Evolutionary conservation across 2,888 invertebrate species (phyloP).

Genomic region (Synanthedon formicaeformis): DNA sequence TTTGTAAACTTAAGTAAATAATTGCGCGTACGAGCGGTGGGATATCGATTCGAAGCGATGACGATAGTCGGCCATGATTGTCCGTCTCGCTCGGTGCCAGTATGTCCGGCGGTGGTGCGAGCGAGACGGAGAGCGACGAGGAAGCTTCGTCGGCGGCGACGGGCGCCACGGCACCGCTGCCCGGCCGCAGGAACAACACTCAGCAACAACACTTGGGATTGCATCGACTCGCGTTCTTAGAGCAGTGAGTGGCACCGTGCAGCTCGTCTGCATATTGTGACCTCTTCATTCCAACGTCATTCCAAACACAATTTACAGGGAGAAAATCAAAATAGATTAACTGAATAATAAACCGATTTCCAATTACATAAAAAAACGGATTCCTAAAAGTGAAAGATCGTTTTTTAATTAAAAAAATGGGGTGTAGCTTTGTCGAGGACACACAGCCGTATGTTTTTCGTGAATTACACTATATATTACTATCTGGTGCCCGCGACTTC

Average conservation of each 20-base stretch:
- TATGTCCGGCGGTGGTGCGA: slow-evolving; percentile 68
- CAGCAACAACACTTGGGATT: slow-evolving; percentile 67
- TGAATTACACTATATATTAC: too few species aligned
- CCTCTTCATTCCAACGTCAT: too few species aligned
- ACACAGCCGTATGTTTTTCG: too few species aligned
- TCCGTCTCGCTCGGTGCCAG: slow-evolving; percentile 50
- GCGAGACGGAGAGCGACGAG: slow-evolving; percentile 82
- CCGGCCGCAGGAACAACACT: slow-evolving; percentile 43
- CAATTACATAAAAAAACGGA: too few species aligned
- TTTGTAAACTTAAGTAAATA: not conserved
- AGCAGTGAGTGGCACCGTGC: slow-evolving; percentile 15
- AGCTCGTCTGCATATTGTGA: too few species aligned
- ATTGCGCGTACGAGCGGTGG: not conserved
- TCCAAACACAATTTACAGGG: too few species aligned
- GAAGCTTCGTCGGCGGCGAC: slow-evolving; percentile 62
- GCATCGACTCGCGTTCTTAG: slow-evolving; percentile 30
- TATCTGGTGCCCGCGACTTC: too few species aligned
- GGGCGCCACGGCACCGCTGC: slow-evolving; percentile 37
- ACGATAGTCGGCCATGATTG: slow-evolving; percentile 1
- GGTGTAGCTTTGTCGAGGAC: too few species aligned
- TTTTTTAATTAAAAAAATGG: too few species aligned
- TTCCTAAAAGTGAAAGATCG: too few species aligned
- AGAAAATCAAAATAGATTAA: too few species aligned
- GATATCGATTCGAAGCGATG: slow-evolving; percentile 1
- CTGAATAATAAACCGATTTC: too few species aligned